Evolutionary conservation across 2,797 vertebrate genomes (phyloP), one percentile per base, ranked within the genome.

Genomic region (Nannoperca australis): DNA sequence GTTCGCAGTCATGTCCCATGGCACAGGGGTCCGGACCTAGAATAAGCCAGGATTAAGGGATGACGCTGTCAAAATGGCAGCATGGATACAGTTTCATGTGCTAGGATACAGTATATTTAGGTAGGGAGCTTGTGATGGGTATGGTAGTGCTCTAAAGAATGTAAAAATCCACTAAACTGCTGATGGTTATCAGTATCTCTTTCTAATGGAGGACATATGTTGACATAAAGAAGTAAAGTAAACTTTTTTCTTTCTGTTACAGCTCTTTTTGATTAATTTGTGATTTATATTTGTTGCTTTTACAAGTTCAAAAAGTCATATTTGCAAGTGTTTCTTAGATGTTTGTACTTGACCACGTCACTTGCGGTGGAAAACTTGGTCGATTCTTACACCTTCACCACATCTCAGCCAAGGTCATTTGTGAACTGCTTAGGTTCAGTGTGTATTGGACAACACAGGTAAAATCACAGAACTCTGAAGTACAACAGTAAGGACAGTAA

Each of bases 1-100:
- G 97, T 80, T 97, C 89, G 13, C 97, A 98, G 82, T 96, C 92
- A 0, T 98, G 95, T 91, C 94, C 95, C 42, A 90, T 88, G n/a
- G 92, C 91, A 80, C 97, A 98, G 73, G 91, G 70, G 50, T 97
- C 96, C 92, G 86, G 7, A 92, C 95, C 96, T 97, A 86, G 78
- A 91, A 93, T 76, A 80, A 92, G 45, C 56, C 80, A 17, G 78
- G 84, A 81, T 93, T 88, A 91, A 85, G 74, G 55, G 54, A 82
- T 55, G 78, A 58, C 2, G 60, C 69, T 81, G 54, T 85, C 68
- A 89, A 67, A n/a, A 56, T 24, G 77, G 79, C 71, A 73, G 78
- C 78, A 73, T 51, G 65, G 60, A 59, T 50, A 69, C 66, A 85
- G 60, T 73, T 76, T 81, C 65, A 87, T 51, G 50, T 80, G 53